Percentiles rank a stretch among this genome's conserved stretches.
phyloP scores from a whole-genome alignment of 2,113 vertebrate genomes.

The Channa argus region DNA sequence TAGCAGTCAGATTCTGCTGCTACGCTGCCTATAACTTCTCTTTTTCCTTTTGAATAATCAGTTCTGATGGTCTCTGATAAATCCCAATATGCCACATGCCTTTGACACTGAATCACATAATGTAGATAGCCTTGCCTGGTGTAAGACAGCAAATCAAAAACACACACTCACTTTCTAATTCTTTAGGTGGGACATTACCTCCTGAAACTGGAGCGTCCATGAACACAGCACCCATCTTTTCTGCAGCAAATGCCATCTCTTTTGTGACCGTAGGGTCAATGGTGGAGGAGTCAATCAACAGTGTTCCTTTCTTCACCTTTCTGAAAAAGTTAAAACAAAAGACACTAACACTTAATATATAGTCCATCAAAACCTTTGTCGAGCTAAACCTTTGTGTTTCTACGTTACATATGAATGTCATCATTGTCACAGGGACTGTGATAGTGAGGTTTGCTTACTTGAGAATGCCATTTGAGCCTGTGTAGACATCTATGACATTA shows the following conservation, averaged over 20 bases:
- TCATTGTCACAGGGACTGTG: neutral
- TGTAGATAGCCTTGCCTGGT: too few species aligned
- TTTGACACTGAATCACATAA: neutral
- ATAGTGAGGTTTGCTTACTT: conserved; percentile 85
- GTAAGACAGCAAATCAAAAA: too few species aligned
- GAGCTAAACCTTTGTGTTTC: neutral
- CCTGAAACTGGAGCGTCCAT: conserved; percentile 99
- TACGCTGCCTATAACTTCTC: neutral
- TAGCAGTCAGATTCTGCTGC: conserved; percentile 27
- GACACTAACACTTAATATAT: too few species aligned
- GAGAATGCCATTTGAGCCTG: conserved; percentile 93
- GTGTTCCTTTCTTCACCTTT: conserved; percentile 97
- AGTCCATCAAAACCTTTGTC: neutral
- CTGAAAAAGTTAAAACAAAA: conserved; percentile 72
- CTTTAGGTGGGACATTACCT: conserved; percentile 82
- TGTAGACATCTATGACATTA: conserved; percentile 93
- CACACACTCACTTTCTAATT: neutral
- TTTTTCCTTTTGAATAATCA: conserved; percentile 1
- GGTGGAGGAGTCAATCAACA: conserved; percentile 98
- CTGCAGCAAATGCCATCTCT: conserved; percentile 92
- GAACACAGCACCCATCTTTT: conserved; percentile 97
- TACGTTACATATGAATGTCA: neutral
- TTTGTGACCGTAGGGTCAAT: conserved; percentile 95
- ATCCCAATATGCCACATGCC: neutral
- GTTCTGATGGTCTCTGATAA: neutral